Evolutionary conservation across 2,113 vertebrate genomes (phyloP).

Genomic region (Albula goreensis): DNA sequence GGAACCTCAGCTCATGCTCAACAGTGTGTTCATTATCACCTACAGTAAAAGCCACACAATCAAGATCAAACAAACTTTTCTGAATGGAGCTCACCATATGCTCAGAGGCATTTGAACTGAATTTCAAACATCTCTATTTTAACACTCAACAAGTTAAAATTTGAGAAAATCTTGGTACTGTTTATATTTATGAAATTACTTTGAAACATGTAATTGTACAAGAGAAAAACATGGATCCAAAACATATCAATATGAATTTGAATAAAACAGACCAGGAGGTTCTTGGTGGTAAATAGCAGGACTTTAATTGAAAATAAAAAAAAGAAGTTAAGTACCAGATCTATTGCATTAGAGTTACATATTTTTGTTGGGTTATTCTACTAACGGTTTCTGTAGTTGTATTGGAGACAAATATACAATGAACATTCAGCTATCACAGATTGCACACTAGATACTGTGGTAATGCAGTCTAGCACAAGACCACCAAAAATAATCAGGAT

Average conservation of each 20-base stretch:
- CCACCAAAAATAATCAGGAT: slow-evolving; percentile 75
- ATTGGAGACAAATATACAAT: slow-evolving; percentile 96
- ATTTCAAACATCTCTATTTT: no score
- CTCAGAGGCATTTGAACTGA: no score
- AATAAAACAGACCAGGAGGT: slow-evolving; percentile 13
- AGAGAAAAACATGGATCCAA: neutral
- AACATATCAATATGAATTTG: neutral
- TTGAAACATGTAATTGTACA: neutral
- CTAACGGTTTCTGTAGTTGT: slow-evolving; percentile 74
- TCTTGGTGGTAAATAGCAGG: slow-evolving; percentile 91
- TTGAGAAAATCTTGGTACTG: no score
- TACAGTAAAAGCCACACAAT: no score
- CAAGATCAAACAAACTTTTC: no score
- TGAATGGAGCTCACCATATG: no score
- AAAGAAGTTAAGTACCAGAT: slow-evolving; percentile 93
- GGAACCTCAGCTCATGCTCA: no score
- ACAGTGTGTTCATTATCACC: no score
- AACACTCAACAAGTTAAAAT: no score
- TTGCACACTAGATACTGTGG: slow-evolving; percentile 89
- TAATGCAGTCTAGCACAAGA: slow-evolving; percentile 91
- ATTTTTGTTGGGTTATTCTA: slow-evolving; percentile 86
- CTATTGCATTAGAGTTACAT: slow-evolving; percentile 95
- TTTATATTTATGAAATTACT: no score
- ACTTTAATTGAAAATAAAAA: slow-evolving; percentile 97
- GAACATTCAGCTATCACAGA: slow-evolving; percentile 98